These are phyloP conservation scores for Toxotes lorentzi DNA, from an alignment of 2,797 vertebrate genomes.

Conservation along the genomic window DNA sequence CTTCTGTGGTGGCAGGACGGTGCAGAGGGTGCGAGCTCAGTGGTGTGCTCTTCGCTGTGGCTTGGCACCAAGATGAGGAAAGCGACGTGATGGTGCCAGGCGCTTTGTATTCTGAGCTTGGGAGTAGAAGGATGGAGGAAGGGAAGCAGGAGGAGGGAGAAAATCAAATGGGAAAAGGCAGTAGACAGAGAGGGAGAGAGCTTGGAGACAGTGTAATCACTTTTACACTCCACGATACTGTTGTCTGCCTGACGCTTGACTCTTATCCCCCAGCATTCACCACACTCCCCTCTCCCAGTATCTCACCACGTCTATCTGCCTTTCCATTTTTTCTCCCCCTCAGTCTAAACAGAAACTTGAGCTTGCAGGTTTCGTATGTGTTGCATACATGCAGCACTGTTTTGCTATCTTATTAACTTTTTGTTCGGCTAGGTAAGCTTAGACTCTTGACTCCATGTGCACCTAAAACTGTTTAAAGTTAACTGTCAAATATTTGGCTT, in stretches of 20 bases:
- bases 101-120: conserved; percentile 73
- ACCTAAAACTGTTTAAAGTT: conserved; percentile 56
- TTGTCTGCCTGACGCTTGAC: conserved; percentile 55
- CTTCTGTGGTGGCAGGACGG: conserved; percentile 55
- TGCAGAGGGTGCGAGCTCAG: conserved; percentile 42
- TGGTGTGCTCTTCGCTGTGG: conserved; percentile 54
- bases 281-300: conserved; percentile 20
- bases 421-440: conserved; percentile 27
- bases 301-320: conserved; percentile 36
- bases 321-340: not conserved
- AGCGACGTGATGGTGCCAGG: conserved; percentile 69
- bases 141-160: conserved; percentile 25
- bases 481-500: conserved; percentile 64
- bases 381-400: conserved; percentile 17
- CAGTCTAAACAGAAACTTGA: conserved; percentile 53
- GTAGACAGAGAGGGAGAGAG: conserved; percentile 51
- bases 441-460: conserved; percentile 26
- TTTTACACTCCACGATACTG: conserved; percentile 58
- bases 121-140: conserved; percentile 47
- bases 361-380: conserved; percentile 18
- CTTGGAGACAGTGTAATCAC: conserved; percentile 71
- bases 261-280: conserved; percentile 51
- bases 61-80: conserved; percentile 66
- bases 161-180: conserved; percentile 42
- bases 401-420: conserved; percentile 55